Evolutionary conservation across 2,113 vertebrate genomes (phyloP).

Genomic region (Eptatretus burgeri): DNA sequence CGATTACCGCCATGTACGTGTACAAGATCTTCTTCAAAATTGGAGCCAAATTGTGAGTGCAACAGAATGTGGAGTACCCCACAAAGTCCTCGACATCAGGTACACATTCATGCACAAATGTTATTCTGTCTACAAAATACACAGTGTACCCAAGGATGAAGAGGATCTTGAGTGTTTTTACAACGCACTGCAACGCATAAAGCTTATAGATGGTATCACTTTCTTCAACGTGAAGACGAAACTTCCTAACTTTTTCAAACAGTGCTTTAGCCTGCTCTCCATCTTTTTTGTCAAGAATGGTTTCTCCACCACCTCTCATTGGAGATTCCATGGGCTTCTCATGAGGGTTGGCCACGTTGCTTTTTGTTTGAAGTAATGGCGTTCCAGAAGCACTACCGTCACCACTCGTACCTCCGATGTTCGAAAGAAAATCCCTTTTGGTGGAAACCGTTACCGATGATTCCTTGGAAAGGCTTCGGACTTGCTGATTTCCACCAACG

Average conservation of each 20-base stretch:
- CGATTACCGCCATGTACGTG: constrained; percentile 22
- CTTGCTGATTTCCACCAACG: not conserved
- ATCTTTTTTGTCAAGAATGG: constrained; percentile 26
- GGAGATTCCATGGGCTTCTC: constrained; percentile 2
- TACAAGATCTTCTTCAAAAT: constrained; percentile 25
- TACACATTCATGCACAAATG: constrained; percentile 22
- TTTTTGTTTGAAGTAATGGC: not conserved
- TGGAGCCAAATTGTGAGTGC: constrained; percentile 29
- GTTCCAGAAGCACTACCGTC: not conserved
- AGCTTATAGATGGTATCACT: constrained; percentile 30
- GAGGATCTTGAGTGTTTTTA: constrained; percentile 21
- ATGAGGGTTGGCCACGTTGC: not conserved
- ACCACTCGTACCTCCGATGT: not conserved
- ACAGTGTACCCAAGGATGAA: constrained; percentile 26
- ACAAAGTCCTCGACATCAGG: constrained; percentile 17
- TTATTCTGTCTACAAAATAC: constrained; percentile 21
- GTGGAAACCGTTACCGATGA: no score
- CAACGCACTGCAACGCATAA: constrained; percentile 25
- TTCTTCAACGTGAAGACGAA: constrained; percentile 26
- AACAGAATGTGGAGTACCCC: constrained; percentile 24
- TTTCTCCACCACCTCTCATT: constrained; percentile 7
- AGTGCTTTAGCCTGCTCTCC: constrained; percentile 29
- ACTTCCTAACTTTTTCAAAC: constrained; percentile 32
- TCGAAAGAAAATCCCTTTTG: not conserved
- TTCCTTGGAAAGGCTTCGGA: constrained; percentile 2